These are phyloP conservation scores for Nothoprocta pentlandii DNA, from an alignment of 2,113 vertebrate genomes.

Conservation along the genomic window DNA sequence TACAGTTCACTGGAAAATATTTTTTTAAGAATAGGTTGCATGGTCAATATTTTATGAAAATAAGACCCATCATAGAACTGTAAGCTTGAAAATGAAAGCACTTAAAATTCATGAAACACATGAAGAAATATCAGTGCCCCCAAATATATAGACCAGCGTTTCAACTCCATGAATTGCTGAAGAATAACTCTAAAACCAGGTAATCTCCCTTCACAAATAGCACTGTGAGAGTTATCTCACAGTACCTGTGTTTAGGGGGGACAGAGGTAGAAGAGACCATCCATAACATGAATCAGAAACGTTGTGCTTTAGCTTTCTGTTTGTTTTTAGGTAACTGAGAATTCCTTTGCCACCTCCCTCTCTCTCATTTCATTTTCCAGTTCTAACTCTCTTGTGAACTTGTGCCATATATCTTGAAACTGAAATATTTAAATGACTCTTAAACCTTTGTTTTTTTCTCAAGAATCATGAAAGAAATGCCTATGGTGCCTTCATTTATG, in stretches of 20 bases:
- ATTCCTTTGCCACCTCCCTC: background rate
- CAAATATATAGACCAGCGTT: background rate
- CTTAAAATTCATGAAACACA: background rate
- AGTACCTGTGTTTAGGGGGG: background rate
- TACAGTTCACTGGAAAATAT: fast-evolving
- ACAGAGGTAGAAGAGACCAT: background rate
- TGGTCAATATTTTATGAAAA: background rate
- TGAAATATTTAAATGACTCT: background rate
- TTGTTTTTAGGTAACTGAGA: background rate
- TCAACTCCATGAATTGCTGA: background rate
- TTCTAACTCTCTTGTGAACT: background rate
- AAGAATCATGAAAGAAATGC: background rate
- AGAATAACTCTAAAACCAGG: background rate
- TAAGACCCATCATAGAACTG: background rate
- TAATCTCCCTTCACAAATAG: background rate
- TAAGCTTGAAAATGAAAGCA: background rate
- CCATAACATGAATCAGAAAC: background rate
- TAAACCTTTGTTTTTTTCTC: background rate
- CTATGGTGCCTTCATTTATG: background rate
- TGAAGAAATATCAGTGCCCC: background rate
- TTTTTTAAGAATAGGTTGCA: background rate
- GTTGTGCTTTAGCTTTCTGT: background rate
- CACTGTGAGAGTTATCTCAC: background rate
- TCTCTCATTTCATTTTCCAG: background rate
- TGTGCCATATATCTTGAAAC: background rate